Conservation (phyloP, 2,113 vertebrate genomes). For the Oreochromis spilurus region DNA sequence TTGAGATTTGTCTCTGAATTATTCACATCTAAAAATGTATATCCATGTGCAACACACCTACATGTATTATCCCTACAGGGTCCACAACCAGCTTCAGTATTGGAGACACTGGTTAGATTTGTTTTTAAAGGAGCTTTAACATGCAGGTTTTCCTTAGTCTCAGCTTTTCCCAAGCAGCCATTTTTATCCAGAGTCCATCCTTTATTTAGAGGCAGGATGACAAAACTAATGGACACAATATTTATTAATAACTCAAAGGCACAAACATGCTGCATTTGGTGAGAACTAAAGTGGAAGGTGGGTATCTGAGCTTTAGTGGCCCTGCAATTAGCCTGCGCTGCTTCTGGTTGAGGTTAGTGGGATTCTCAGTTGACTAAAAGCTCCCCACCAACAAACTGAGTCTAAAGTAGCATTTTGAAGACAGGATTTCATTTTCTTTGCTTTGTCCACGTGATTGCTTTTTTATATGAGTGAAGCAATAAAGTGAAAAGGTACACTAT, state of each 20-base stretch:
- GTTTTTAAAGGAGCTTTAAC: neutral
- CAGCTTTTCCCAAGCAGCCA: neutral
- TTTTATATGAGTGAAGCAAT: slow-evolving; percentile 21
- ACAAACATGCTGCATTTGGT: neutral
- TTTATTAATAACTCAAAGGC: slow-evolving; percentile 13
- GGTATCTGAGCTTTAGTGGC: neutral
- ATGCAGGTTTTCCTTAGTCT: neutral
- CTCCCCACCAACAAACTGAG: neutral
- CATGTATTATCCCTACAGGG: neutral
- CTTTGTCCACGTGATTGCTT: neutral
- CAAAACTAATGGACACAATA: neutral
- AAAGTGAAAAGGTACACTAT: slow-evolving; percentile 10
- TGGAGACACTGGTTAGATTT: neutral
- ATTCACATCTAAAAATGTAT: slow-evolving; percentile 13
- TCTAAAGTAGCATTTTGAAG: slow-evolving; percentile 11
- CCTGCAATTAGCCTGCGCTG: neutral
- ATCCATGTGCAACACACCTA: neutral
- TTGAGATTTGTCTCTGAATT: slow-evolving; percentile 1
- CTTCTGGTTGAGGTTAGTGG: neutral
- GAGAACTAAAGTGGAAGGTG: neutral
- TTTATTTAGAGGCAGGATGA: neutral
- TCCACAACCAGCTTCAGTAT: neutral
- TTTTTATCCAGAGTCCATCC: neutral
- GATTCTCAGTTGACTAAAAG: neutral
- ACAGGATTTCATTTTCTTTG: slow-evolving; percentile 31